Percentiles rank a stretch among this genome's conserved stretches.
Evolutionary conservation across 2,888 invertebrate genomes (phyloP).

Genomic region (Fabriciana adippe): DNA sequence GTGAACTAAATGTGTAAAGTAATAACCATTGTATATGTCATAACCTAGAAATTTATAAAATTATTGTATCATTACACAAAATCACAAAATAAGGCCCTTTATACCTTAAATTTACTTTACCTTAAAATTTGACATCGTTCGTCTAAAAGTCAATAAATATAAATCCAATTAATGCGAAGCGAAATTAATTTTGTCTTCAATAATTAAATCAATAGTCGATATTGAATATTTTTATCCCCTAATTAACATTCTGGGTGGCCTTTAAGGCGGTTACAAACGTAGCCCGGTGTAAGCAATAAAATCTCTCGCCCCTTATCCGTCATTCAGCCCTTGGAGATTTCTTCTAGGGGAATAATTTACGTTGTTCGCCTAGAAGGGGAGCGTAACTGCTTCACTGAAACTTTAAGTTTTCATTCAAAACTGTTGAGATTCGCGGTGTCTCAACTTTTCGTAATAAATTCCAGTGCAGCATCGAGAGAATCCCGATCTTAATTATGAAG

Average conservation of each 20-base stretch:
- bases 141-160: constrained; percentile 22
- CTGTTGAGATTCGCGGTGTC: constrained; percentile 73
- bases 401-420: constrained; percentile 80
- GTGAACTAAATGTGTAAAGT: too few species aligned
- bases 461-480: constrained; percentile 64
- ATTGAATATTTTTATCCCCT: constrained; percentile 77
- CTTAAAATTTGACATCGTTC: constrained; percentile 10
- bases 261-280: constrained; percentile 68
- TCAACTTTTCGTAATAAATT: constrained; percentile 77
- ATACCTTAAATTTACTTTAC: background rate
- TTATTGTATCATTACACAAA: background rate
- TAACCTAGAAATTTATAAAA: background rate
- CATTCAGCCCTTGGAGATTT: constrained; percentile 80
- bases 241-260: constrained; percentile 76
- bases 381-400: constrained; percentile 80
- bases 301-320: constrained; percentile 79
- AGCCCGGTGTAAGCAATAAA: constrained; percentile 77
- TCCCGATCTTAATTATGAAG: constrained; percentile 54
- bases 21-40: too few species aligned
- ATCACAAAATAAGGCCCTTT: background rate
- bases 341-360: constrained; percentile 81
- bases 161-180: constrained; percentile 24
- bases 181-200: constrained; percentile 24
- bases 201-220: constrained; percentile 58
- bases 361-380: constrained; percentile 79